phyloP scores from a whole-genome alignment of 2,888 invertebrate genomes.

The Junonia oenone region DNA sequence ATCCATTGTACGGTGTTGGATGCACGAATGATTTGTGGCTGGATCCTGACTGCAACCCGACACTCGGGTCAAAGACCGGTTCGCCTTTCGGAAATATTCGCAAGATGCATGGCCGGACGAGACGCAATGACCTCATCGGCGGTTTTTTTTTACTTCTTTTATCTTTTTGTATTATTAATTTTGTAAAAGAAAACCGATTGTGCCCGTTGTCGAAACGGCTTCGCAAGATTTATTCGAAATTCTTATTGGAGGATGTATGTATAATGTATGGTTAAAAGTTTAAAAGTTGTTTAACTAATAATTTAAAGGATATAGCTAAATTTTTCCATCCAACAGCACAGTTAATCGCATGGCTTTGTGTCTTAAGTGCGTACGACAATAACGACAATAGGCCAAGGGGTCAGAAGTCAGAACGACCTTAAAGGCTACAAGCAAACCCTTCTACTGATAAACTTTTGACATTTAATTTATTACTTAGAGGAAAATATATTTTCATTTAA shows the following conservation, averaged over 20 bases:
- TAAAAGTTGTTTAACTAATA: too few species aligned
- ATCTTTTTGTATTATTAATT: conserved; percentile 9
- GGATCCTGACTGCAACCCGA: conserved; percentile 49
- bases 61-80: conserved; percentile 70
- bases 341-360: neutral
- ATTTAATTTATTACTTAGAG: neutral
- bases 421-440: neutral
- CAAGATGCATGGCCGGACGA: conserved; percentile 44
- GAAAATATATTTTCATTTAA: neutral
- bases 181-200: neutral
- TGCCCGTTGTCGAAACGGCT: neutral
- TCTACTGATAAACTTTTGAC: neutral
- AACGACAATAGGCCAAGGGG: neutral
- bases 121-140: conserved; percentile 62
- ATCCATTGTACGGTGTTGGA: conserved; percentile 26
- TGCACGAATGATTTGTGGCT: conserved; percentile 53
- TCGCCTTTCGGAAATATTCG: conserved; percentile 67
- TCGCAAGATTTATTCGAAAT: neutral
- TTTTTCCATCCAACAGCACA: neutral
- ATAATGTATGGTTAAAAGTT: too few species aligned
- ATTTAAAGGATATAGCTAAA: too few species aligned
- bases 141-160: conserved; percentile 9
- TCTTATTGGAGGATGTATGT: too few species aligned
- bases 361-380: neutral
- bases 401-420: neutral